phyloP scores from a whole-genome alignment of 2,888 invertebrate genomes.

The Caradrina kadenii region DNA sequence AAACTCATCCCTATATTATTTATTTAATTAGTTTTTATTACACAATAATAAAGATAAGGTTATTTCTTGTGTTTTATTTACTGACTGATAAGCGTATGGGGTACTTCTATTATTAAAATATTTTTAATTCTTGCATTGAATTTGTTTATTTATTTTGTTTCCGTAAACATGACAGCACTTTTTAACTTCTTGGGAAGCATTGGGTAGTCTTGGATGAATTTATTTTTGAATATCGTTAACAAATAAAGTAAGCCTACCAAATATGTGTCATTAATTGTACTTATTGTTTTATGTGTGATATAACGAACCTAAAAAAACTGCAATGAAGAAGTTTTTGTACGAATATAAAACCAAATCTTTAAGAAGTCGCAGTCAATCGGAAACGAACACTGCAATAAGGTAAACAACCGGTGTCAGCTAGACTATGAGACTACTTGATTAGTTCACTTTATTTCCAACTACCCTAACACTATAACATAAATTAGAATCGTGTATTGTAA shows the following conservation, averaged over 20 bases:
- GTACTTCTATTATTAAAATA: not conserved
- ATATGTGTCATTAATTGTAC: constrained; percentile 17
- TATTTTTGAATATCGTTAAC: constrained; percentile 9
- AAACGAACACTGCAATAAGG: constrained; percentile 74
- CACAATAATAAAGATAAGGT: not conserved
- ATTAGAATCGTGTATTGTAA: constrained; percentile 49
- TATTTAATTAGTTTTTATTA: not conserved
- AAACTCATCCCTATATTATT: too few species aligned
- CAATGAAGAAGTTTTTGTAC: constrained; percentile 85
- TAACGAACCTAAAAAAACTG: constrained; percentile 9
- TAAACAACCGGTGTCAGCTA: constrained; percentile 67
- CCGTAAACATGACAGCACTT: constrained; percentile 47
- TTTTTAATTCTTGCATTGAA: constrained; percentile 15
- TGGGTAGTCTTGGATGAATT: constrained; percentile 5
- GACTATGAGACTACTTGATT: constrained; percentile 24
- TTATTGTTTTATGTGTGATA: constrained; percentile 8
- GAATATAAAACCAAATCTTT: constrained; percentile 80
- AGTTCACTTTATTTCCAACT: constrained; percentile 56
- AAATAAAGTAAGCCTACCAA: constrained; percentile 16
- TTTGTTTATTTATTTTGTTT: constrained; percentile 32
- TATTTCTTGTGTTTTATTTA: not conserved
- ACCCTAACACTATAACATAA: constrained; percentile 64
- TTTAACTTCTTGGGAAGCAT: constrained; percentile 17
- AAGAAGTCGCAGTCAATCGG: constrained; percentile 71
- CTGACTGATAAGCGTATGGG: not conserved